Evolutionary conservation across 2,113 vertebrate genomes (phyloP).

Genomic region (Alethe castanea): DNA sequence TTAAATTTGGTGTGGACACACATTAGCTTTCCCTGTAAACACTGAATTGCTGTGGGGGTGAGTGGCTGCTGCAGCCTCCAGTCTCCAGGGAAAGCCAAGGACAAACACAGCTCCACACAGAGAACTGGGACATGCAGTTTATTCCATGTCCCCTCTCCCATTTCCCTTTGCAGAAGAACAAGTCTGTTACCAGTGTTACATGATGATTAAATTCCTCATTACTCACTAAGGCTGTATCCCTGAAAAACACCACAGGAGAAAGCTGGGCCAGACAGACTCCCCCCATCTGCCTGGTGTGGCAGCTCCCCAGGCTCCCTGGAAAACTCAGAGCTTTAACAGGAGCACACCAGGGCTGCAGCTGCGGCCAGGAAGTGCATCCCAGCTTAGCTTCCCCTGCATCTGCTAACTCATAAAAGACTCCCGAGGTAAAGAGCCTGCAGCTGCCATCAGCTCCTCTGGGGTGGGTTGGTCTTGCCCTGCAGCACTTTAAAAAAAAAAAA

Average conservation of each 20-base stretch:
- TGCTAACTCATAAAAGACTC: not conserved
- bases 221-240: not conserved
- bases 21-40: not conserved
- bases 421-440: not conserved
- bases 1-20: not conserved
- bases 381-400: not conserved
- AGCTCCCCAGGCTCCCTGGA: not conserved
- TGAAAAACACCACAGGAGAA: not conserved
- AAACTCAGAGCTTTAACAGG: not conserved
- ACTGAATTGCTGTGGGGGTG: rapidly evolving
- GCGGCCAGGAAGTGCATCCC: not conserved
- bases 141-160: not conserved
- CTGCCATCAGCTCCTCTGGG: not conserved
- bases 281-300: not conserved
- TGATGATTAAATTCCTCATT: not conserved
- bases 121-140: not conserved
- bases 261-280: not conserved
- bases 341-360: not conserved
- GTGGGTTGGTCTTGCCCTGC: not conserved
- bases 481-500: not conserved
- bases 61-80: rapidly evolving
- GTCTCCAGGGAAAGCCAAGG: not conserved
- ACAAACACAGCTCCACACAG: not conserved
- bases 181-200: not conserved
- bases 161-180: not conserved